These are phyloP conservation scores for Abscondita cerata DNA, from an alignment of 2,888 invertebrate species.

Conservation along the genomic window DNA sequence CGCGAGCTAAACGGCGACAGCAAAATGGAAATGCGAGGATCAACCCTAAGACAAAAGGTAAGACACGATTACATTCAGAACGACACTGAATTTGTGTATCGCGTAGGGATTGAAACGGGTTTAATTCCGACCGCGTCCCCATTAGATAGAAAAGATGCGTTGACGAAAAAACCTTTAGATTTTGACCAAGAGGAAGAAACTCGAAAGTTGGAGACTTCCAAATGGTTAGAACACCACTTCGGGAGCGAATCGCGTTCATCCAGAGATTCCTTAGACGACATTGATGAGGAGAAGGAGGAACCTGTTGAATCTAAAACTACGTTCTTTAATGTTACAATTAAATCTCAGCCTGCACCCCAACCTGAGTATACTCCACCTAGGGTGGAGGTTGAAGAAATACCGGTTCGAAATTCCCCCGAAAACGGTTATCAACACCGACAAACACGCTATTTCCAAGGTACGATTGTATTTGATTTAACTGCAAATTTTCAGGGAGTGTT, in stretches of 20 bases:
- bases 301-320: slow-evolving; percentile 69
- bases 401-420: slow-evolving; percentile 30
- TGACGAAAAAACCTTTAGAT: slow-evolving; percentile 82
- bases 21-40: slow-evolving; percentile 50
- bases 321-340: slow-evolving; percentile 80
- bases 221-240: slow-evolving; percentile 91
- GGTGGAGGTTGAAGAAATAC: slow-evolving; percentile 27
- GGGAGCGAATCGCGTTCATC: slow-evolving; percentile 86
- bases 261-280: slow-evolving; percentile 72
- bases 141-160: slow-evolving; percentile 78
- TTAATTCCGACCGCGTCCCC: slow-evolving; percentile 44
- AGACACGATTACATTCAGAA: slow-evolving; percentile 13
- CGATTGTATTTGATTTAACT: too few species aligned
- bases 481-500: too few species aligned
- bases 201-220: slow-evolving; percentile 86
- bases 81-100: not conserved
- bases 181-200: slow-evolving; percentile 90
- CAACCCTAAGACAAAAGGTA: slow-evolving; percentile 63
- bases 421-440: slow-evolving; percentile 32
- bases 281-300: slow-evolving; percentile 62
- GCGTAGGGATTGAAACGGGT: slow-evolving; percentile 47
- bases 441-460: slow-evolving; percentile 40
- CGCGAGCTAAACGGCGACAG: slow-evolving; percentile 68
- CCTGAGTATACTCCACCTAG: slow-evolving; percentile 47
- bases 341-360: slow-evolving; percentile 64